Percentiles rank a stretch among this genome's conserved stretches.
phyloP scores from a whole-genome alignment of 2,888 invertebrate species.

The Eremobia ochroleuca region DNA sequence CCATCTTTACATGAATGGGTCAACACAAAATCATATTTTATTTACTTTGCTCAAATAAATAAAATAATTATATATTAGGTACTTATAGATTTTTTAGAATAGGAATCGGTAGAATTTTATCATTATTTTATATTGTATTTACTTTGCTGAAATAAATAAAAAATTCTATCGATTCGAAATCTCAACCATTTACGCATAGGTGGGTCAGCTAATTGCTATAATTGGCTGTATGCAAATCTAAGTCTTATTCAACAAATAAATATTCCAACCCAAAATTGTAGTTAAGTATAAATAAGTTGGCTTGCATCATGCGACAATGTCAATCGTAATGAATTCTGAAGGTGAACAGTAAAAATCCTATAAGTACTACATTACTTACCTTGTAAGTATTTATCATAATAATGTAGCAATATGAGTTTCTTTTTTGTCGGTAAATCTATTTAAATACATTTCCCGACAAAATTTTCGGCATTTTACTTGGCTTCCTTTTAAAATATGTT shows the following conservation, averaged over 20 bases:
- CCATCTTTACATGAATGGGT: no score
- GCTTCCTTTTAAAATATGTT: slow-evolving; percentile 30
- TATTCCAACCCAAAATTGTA: background rate
- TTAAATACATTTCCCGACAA: slow-evolving; percentile 23
- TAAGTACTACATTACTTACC: background rate
- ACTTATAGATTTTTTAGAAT: no score
- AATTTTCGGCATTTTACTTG: slow-evolving; percentile 20
- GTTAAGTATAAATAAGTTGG: background rate
- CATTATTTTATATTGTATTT: no score
- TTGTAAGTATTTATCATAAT: slow-evolving; percentile 28
- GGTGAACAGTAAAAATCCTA: slow-evolving; percentile 24
- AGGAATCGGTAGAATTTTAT: no score
- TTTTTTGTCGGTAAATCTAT: slow-evolving; percentile 6
- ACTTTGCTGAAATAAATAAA: no score
- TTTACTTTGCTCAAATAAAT: no score
- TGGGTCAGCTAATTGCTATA: no score
- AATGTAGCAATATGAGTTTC: background rate
- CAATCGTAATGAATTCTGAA: slow-evolving; percentile 36
- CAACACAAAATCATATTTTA: no score
- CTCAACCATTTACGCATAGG: no score
- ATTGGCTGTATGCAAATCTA: no score
- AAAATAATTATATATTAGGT: no score
- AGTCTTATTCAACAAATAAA: background rate
- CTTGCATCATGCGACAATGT: background rate
- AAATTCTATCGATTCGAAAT: no score